These are phyloP conservation scores for Triops longicaudatus DNA, from an alignment of 1,140 invertebrate species.

Conservation along the genomic window DNA sequence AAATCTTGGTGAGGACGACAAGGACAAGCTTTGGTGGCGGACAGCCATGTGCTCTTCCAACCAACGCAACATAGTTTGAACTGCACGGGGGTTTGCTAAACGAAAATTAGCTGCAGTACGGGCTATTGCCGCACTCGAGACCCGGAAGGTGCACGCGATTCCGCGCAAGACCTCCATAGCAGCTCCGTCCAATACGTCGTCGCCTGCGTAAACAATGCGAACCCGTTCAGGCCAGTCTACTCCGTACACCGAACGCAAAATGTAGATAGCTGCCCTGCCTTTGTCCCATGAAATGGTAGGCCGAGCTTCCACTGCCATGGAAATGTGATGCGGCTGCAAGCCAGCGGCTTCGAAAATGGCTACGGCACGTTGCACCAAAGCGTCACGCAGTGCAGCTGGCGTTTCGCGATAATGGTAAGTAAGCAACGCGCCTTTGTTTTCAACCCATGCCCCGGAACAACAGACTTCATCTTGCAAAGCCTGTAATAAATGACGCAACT, in stretches of 20 bases:
- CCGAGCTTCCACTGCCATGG: slow-evolving; percentile 38
- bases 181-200: slow-evolving; percentile 41
- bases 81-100: slow-evolving; percentile 37
- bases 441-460: slow-evolving; percentile 41
- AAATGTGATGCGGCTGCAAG: slow-evolving; percentile 37
- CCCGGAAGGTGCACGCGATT: slow-evolving; percentile 40
- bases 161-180: slow-evolving; percentile 39
- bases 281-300: slow-evolving; percentile 42
- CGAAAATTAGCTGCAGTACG: slow-evolving; percentile 38
- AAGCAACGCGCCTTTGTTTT: slow-evolving; percentile 40
- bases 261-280: slow-evolving; percentile 40
- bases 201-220: slow-evolving; percentile 39
- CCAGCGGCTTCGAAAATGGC: slow-evolving; percentile 36
- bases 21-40: slow-evolving; percentile 15
- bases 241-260: slow-evolving; percentile 39
- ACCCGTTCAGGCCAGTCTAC: slow-evolving; percentile 40
- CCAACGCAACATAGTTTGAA: slow-evolving; percentile 39
- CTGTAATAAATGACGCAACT: slow-evolving; percentile 35
- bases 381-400: slow-evolving; percentile 29
- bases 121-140: slow-evolving; percentile 36
- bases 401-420: slow-evolving; percentile 42
- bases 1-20: slow-evolving; percentile 24
- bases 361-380: slow-evolving; percentile 35
- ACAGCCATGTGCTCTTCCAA: slow-evolving; percentile 36
- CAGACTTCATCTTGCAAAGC: slow-evolving; percentile 36